Evolutionary conservation across 2,113 vertebrate species (phyloP), one percentile per base, ranked within the genome.

Genomic region (Gambusia holbrooki): DNA sequence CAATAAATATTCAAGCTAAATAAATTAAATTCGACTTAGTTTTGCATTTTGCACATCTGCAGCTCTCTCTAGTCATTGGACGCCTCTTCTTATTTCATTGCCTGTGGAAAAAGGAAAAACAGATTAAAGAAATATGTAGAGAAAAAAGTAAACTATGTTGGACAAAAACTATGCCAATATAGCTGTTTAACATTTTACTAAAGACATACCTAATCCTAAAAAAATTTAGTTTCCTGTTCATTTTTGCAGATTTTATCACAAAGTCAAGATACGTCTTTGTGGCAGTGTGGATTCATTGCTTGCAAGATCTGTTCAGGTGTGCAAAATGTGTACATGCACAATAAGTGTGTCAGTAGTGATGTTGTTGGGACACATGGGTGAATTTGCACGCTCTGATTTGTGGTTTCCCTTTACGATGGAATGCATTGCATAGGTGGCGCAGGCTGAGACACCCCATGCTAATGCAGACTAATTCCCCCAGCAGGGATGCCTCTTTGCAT

Each of bases 1-100:
- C 81, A 91, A 93, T 93, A 92, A 93, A 93, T 92, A 93, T 83
- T 82, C 37, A 84, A 69, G 85, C 83, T 86, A 82, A 92, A 93
- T 93, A 93, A 93, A 91, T 93, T 93, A 93, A 68, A 89, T 80
- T 86, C 88, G 87, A 87, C 75, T 48, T 84, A 62, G 28, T 73
- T 54, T 17, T 73, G 69, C 29, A 76, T 54, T 66, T 74, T 28
- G 72, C 51, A 78, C n/a, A 51, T 87, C 77, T 90, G 89, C 74
- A 76, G 60, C 54, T 66, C 65, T 48, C 61, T 66, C 15, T 0
- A 48, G 25, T 80, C 65, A 5, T 79, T 28, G 7, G 54, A 72
- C 28, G 66, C 71, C 6, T 30, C 69, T 28, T 17, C 29, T 65
- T 80, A 71, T 73, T 62, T 33, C 62, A 37, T 68, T 13, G 58